These are phyloP conservation scores for Eupithecia subumbrata DNA, from an alignment of 2,888 invertebrate genomes.

Conservation along the genomic window DNA sequence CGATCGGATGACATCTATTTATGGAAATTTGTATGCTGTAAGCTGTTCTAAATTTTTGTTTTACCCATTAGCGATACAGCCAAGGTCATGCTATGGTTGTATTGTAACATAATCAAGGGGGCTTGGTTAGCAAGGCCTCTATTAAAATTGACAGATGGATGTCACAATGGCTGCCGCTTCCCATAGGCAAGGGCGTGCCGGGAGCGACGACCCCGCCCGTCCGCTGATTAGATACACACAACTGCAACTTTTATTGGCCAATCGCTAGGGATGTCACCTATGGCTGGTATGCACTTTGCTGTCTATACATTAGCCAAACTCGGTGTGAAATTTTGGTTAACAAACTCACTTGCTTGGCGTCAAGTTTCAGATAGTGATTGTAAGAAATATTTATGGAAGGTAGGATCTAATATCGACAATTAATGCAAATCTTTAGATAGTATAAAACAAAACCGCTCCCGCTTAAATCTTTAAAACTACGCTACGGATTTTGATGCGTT, in stretches of 20 bases:
- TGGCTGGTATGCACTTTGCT: constrained; percentile 10
- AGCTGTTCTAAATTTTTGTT: background rate
- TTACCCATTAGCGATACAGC: background rate
- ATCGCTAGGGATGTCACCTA: constrained; percentile 39
- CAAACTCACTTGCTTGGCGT: too few relatives aligned
- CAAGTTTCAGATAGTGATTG: too few relatives aligned
- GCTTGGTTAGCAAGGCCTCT: constrained; percentile 23
- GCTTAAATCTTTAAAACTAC: too few relatives aligned
- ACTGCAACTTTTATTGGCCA: constrained; percentile 61
- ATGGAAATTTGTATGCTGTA: background rate
- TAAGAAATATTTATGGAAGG: too few relatives aligned
- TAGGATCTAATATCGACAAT: too few relatives aligned
- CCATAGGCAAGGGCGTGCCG: constrained; percentile 53
- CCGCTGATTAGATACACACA: constrained; percentile 63
- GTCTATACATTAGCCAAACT: background rate
- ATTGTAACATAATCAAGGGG: constrained; percentile 24
- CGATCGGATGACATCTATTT: background rate
- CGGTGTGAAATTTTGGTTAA: too few relatives aligned
- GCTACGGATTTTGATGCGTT: too few relatives aligned
- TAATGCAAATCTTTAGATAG: too few relatives aligned
- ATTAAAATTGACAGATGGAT: constrained; percentile 47
- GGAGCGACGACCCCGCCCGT: constrained; percentile 61
- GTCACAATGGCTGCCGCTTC: constrained; percentile 42
- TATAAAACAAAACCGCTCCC: too few relatives aligned
- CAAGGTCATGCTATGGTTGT: constrained; percentile 9